Evolutionary conservation across 2,113 vertebrate genomes (phyloP), one percentile per base, ranked within the genome.

Genomic region (Ciconia stormi): DNA sequence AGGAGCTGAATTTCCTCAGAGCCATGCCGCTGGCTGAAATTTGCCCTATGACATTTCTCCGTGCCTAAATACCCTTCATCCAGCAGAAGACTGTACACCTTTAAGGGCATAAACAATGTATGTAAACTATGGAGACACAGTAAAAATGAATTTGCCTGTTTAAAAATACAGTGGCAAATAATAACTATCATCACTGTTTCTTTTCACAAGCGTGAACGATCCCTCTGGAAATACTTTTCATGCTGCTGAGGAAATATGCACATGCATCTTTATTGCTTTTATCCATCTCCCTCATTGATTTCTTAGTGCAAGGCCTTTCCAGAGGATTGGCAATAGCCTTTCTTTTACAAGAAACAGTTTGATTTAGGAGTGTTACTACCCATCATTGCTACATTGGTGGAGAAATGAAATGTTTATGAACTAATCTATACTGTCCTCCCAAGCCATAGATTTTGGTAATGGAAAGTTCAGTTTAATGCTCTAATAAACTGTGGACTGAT

Each of bases 351-450:
- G 62, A 76, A 78, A 49, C 36, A 44, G 13, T 62, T 78, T 93
- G 84, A 89, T 95, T 95, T 93, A 92, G 70, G 29, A 94, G 34
- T 87, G 53, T 77, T 92, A 53, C 46, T 96, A 36, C 44, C 66
- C 12, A 50, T 95, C 73, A 87, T 63, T 83, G 52, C 47, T 86
- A 72, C 80, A 76, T 62, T 78, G 87, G 17, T 66, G 44, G 56
- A 89, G 73, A 80, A 95, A 95, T 91, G 10, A 95, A 90, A 87
- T 90, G 53, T 87, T 97, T 96, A 77, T 91, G 71, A 94, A 46
- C n/a, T 95, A 91, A 94, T 93, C 73, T 88, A 42, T 96, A 55
- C 76, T 74, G 66, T 95, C 42, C 34, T 96, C 83, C 71, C 40
- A 84, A 93, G 79, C 56, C 53, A 95, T 32, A 85, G 73, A 77